phyloP scores from a whole-genome alignment of 2,113 vertebrate species.

The Sebastes schlegelii region DNA sequence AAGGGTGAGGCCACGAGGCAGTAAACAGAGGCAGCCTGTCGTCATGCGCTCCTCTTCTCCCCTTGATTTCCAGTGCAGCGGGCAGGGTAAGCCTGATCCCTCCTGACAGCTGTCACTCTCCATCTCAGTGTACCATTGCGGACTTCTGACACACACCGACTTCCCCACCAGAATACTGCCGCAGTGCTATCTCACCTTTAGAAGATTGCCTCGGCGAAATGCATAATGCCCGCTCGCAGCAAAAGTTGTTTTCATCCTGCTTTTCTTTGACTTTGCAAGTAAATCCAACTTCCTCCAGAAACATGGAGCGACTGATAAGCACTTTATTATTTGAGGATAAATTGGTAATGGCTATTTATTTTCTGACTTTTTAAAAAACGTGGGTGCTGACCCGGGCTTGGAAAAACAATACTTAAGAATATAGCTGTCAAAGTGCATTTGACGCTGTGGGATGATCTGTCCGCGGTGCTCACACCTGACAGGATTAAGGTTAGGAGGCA shows the following conservation, averaged over 20 bases:
- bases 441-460: slow-evolving; percentile 47
- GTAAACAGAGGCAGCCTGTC: slow-evolving; percentile 71
- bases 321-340: slow-evolving; percentile 21
- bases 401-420: slow-evolving; percentile 31
- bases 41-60: slow-evolving; percentile 41
- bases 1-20: slow-evolving; percentile 58
- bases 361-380: slow-evolving; percentile 7
- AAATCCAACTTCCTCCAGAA: slow-evolving; percentile 18
- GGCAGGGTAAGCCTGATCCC: slow-evolving; percentile 73
- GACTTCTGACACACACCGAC: slow-evolving; percentile 56
- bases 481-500: slow-evolving; percentile 52
- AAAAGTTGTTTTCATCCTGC: slow-evolving; percentile 38
- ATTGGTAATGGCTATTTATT: slow-evolving; percentile 29
- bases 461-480: slow-evolving; percentile 48
- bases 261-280: slow-evolving; percentile 37
- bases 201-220: slow-evolving; percentile 47
- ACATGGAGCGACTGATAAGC: slow-evolving; percentile 22
- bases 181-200: slow-evolving; percentile 53
- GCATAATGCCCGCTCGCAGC: slow-evolving; percentile 31
- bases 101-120: slow-evolving; percentile 82
- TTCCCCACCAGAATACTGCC: slow-evolving; percentile 55
- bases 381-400: slow-evolving; percentile 16
- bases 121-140: slow-evolving; percentile 65
- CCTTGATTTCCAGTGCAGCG: slow-evolving; percentile 64
- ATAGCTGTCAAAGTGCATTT: slow-evolving; percentile 44